Percentiles rank a stretch among this genome's conserved stretches.
Conservation (phyloP, 1,140 invertebrate genomes). For the Elysia chlorotica region DNA sequence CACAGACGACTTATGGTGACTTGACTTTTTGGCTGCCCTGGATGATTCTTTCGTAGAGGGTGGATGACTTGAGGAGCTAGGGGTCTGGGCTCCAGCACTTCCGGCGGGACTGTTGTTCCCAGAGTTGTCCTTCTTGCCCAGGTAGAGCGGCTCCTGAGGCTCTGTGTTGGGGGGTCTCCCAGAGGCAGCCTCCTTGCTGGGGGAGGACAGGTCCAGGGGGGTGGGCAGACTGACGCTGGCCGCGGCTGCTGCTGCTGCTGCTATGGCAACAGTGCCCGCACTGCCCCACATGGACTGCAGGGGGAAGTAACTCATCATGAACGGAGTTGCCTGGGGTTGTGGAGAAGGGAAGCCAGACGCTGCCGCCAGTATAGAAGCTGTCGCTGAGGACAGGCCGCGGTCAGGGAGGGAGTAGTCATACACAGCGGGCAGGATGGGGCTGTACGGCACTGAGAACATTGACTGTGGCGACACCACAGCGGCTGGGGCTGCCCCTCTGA, state of each 20-base stretch:
- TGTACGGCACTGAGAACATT: constrained; percentile 8
- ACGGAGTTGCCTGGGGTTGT: constrained; percentile 11
- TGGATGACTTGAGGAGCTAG: not conserved
- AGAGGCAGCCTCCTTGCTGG: constrained; percentile 31
- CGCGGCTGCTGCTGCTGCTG: constrained; percentile 22
- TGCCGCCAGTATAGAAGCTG: constrained; percentile 25
- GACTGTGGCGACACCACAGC: constrained; percentile 1
- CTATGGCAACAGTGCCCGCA: constrained; percentile 28
- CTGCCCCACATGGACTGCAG: constrained; percentile 34
- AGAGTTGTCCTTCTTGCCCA: not conserved
- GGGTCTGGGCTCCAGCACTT: not conserved
- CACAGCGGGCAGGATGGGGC: constrained; percentile 18
- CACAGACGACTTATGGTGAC: not conserved
- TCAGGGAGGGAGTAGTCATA: constrained; percentile 56
- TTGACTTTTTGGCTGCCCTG: not conserved
- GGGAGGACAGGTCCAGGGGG: constrained; percentile 48
- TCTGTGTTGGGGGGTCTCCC: not conserved
- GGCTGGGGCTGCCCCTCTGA: too few species aligned
- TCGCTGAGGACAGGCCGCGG: constrained; percentile 40
- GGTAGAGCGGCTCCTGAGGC: not conserved
- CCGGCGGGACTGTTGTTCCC: not conserved
- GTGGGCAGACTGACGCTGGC: constrained; percentile 29
- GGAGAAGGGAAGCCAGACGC: constrained; percentile 18
- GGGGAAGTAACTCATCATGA: constrained; percentile 36
- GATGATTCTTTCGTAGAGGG: not conserved